Base-by-base conservation (phyloP, 2,888 invertebrate genomes). In the Rhingia campestris region DNA sequence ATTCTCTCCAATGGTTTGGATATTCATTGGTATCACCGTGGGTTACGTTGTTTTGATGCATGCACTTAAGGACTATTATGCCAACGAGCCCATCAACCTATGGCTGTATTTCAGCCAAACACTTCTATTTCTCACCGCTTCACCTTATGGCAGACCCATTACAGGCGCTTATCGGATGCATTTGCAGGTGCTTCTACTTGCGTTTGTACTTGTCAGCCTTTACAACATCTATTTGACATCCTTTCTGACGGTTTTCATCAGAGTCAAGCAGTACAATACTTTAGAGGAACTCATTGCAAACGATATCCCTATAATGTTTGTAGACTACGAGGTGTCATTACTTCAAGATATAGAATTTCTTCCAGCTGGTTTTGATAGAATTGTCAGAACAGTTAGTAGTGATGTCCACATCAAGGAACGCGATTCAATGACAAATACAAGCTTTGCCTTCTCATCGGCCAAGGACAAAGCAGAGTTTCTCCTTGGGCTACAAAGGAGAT, bases 171-270 rank as follows among this genome's bases (percentile, higher is more conserved):
- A 76, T 32, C 45, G 81, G 32, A 45, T 81, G n/a, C 64, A 72
- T 32, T 0, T 30, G 12, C 81, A 76, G 35, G 64, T 72, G 7
- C 9, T 81, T 2, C 6, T 76, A 0, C 53, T 81, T 2, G 45
- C 76, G 12, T 76, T 70, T 33, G 32, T 81, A 0, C 41, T 81
- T 6, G 39, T 33, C 12, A 81, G 70, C 35, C 14, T 81, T 4
- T 81, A 81, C 33, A 6, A 10, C 6, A 66, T 81, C 14, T 32
- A 53, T 30, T 58, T 76, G 12, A 76, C 81, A 12, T 76, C 81
- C 32, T 81, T 54, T 41, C 39, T 81, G 33, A 81, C 81, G 22
- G 70, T 70, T 10, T 54, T 4, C 30, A 76, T 81, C 0, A 41
- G 66, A 54, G 30, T 81, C 7, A 59, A 64, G 35, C 70, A 81